A percentile compares a stretch with the other conserved stretches of the same genome.
phyloP scores from a whole-genome alignment of 2,113 vertebrate genomes.

The Callaeas wilsoni region DNA sequence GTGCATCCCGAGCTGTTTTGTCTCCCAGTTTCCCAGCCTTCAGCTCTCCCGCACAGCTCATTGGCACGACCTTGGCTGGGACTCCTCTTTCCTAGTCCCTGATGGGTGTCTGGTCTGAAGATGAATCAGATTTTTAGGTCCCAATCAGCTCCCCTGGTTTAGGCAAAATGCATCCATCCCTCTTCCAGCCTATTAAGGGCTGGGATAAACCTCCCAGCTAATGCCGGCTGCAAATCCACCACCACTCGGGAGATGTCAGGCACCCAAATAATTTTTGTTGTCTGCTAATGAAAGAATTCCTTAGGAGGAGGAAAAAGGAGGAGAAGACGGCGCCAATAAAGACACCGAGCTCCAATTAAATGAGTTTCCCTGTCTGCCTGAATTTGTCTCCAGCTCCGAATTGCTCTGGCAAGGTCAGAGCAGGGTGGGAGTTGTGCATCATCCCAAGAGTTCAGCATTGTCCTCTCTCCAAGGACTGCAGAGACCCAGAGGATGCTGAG shows the following conservation, averaged over 20 bases:
- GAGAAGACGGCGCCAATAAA: background rate
- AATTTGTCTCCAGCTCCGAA: conserved; percentile 53
- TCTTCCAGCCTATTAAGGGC: conserved; percentile 69
- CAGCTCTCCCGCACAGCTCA: conserved; percentile 40
- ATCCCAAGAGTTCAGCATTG: background rate
- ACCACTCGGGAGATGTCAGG: conserved; percentile 29
- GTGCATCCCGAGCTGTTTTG: background rate
- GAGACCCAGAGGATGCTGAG: background rate
- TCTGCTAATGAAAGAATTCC: conserved; percentile 66
- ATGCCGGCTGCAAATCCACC: conserved; percentile 59
- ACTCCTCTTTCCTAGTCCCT: conserved; percentile 16
- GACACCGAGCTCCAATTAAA: conserved; percentile 60
- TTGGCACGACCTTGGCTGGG: conserved; percentile 58
- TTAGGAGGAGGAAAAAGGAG: background rate
- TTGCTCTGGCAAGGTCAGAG: conserved; percentile 55
- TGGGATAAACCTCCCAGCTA: conserved; percentile 51
- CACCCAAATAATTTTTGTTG: conserved; percentile 60
- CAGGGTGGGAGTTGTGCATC: background rate
- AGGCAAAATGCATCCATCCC: conserved; percentile 63
- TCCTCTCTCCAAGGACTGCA: background rate
- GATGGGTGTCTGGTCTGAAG: conserved; percentile 61
- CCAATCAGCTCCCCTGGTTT: conserved; percentile 63
- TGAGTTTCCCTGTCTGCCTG: conserved; percentile 37
- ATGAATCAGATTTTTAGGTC: conserved; percentile 70
- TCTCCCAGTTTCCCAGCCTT: background rate